A percentile compares a stretch with the other conserved stretches of the same genome.
Evolutionary conservation across 2,797 vertebrate species (phyloP).

Genomic region (Muscicapa comitata): DNA sequence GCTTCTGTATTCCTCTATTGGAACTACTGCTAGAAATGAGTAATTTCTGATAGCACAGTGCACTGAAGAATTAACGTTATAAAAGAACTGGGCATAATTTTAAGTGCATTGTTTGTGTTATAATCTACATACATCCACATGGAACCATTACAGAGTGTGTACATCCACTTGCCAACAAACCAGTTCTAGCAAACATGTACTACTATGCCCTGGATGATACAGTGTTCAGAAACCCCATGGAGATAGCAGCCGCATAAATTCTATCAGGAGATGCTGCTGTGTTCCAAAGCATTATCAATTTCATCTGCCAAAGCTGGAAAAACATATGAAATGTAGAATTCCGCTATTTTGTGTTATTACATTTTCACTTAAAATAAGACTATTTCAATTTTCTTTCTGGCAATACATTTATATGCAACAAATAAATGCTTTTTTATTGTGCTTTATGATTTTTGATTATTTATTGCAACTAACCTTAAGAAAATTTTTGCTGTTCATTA

Average conservation of each 20-base stretch:
- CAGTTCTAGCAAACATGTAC: background rate
- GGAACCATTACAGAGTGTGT: background rate
- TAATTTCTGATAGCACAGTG: background rate
- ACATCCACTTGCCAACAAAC: background rate
- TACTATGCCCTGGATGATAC: background rate
- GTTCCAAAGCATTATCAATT: background rate
- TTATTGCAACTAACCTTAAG: background rate
- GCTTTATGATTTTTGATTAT: background rate
- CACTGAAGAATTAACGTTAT: background rate
- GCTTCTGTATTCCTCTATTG: background rate
- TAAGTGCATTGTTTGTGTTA: background rate
- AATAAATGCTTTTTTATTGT: background rate
- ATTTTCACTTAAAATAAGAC: background rate
- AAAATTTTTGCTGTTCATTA: background rate
- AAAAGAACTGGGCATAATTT: background rate
- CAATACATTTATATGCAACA: background rate
- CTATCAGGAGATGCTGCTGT: background rate
- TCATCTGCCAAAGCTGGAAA: background rate
- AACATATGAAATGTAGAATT: background rate
- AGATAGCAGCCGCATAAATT: background rate
- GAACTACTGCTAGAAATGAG: background rate
- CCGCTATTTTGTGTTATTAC: background rate
- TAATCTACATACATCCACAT: background rate
- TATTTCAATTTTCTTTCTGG: background rate
- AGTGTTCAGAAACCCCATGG: background rate